phyloP scores from a whole-genome alignment of 2,113 vertebrate species.

The Colius striatus region DNA sequence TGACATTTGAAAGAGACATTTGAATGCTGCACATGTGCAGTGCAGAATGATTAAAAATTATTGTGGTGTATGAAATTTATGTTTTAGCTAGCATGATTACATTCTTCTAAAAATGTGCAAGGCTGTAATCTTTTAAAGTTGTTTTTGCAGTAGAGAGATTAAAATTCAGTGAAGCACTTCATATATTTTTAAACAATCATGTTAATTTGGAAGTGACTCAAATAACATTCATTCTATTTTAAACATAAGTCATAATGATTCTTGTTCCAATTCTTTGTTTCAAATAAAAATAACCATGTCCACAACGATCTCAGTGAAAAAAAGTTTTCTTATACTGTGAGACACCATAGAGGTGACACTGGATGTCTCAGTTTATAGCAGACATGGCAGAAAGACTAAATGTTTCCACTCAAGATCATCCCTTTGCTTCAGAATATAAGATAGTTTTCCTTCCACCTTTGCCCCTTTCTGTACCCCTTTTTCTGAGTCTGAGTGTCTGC shows the following conservation, averaged over 20 bases:
- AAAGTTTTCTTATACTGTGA: not conserved
- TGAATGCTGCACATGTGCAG: constrained; percentile 68
- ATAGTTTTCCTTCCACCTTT: not conserved
- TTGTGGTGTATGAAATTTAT: constrained; percentile 77
- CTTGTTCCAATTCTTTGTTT: not conserved
- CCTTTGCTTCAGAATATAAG: not conserved
- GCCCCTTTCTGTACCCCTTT: not conserved
- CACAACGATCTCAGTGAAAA: not conserved
- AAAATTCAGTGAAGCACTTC: constrained; percentile 73
- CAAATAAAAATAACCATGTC: not conserved
- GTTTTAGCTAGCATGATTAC: constrained; percentile 75
- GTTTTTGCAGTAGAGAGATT: constrained; percentile 74
- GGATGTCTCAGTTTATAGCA: not conserved
- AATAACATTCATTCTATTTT: constrained; percentile 58
- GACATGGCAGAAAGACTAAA: not conserved
- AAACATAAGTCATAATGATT: constrained; percentile 24
- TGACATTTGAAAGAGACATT: constrained; percentile 79
- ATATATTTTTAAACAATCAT: constrained; percentile 69
- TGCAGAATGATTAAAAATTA: constrained; percentile 79
- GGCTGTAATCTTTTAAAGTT: constrained; percentile 77
- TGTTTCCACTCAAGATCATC: not conserved
- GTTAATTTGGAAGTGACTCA: constrained; percentile 69
- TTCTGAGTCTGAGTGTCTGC: not conserved
- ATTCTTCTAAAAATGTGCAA: constrained; percentile 74
- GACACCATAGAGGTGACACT: not conserved